Base-by-base conservation (phyloP, 2,888 invertebrate genomes). In the Tupiocoris notatus region DNA sequence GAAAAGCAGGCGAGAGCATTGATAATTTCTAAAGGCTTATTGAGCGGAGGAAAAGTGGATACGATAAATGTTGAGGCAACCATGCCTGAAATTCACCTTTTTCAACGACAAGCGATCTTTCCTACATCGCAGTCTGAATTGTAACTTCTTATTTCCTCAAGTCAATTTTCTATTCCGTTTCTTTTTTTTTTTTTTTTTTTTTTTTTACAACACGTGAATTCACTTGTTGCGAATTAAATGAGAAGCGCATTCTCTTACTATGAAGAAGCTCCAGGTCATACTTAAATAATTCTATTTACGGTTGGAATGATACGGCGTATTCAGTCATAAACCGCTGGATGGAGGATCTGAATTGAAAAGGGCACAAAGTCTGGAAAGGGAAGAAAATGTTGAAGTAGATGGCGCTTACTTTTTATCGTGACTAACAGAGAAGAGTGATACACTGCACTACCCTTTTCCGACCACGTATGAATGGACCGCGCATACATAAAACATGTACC, bases 401-500 rank as follows among this genome's bases (percentile, higher is more conserved):
- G 62, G n/a, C 61, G 61, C 61, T 71, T 56, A 71, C 62, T 71
- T 71, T 71, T 71, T 71, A 71, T 71, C n/a, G 39, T 24, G 71
- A 71, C 59, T 71, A 71, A 71, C 61, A 61, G 71, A 71, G 22
- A 71, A 71, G 71, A 71, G 61, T 7, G 61, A 71, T 71, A 62
- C 71, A 71, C 71, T n/a, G n/a, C 62, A 57, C 54, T 12, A 39
- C 39, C 39, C 39, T 39, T 12, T 39, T 7, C 39, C 39, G 39
- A 12, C 39, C 39, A 22, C 9, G 62, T 39, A 61, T 61, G 39
- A 71, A 62, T 62, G 62, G 71, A 39, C 71, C n/a, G 20, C 2
- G 62, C 54, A 71, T 71, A 71, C 71, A 71, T 71, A 71, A 71
- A 25, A 71, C 71, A 71, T 71, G 62, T 21, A 62, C 39, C 39